Conservation (phyloP, 2,888 invertebrate genomes). For the Philonicus albiceps region DNA sequence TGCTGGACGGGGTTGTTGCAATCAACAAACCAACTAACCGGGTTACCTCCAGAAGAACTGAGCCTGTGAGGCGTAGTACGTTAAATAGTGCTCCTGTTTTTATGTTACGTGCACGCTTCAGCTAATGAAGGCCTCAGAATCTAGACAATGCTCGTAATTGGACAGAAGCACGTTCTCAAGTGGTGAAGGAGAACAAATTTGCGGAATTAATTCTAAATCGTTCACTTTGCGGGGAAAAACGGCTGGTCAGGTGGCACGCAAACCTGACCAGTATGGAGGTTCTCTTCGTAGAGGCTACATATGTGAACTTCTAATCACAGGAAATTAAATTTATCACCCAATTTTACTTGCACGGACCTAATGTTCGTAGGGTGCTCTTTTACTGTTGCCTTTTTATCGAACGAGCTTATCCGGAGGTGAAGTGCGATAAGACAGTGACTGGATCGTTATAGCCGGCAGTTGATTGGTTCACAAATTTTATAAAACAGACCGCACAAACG, state of each 20-base stretch:
- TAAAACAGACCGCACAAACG: background rate
- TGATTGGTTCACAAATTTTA: background rate
- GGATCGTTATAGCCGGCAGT: background rate
- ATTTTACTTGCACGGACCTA: slow-evolving; percentile 37
- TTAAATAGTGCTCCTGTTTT: background rate
- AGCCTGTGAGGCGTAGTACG: background rate
- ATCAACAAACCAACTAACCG: background rate
- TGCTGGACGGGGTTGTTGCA: background rate
- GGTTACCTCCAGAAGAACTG: background rate
- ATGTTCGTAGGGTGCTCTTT: background rate
- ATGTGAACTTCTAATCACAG: slow-evolving; percentile 42
- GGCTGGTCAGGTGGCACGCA: slow-evolving; percentile 36
- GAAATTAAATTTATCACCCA: slow-evolving; percentile 47
- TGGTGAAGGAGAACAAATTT: slow-evolving; percentile 38
- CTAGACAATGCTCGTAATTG: slow-evolving; percentile 25
- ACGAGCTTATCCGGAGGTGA: slow-evolving; percentile 29
- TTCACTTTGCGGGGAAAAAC: slow-evolving; percentile 34
- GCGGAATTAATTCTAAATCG: slow-evolving; percentile 41
- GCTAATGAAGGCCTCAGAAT: background rate
- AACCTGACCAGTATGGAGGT: background rate
- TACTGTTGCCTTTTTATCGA: slow-evolving; percentile 23
- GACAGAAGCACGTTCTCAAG: slow-evolving; percentile 28
- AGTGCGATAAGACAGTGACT: slow-evolving; percentile 21
- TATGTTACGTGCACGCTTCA: background rate
- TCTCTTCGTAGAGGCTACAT: background rate